phyloP scores from a whole-genome alignment of 2,113 vertebrate species.

The Neolamprologus kungweensis region DNA sequence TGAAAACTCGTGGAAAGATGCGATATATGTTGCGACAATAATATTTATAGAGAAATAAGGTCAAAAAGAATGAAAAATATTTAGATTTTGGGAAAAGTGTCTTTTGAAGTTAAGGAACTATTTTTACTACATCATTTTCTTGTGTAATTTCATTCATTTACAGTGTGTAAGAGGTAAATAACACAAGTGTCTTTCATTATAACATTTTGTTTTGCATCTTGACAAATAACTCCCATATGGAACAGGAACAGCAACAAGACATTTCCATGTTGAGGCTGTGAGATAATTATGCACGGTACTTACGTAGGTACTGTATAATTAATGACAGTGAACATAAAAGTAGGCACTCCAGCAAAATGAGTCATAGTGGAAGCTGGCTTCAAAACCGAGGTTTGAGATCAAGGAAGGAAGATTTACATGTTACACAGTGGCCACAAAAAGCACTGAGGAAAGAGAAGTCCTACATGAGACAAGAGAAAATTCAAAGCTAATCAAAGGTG shows the following conservation, averaged over 20 bases:
- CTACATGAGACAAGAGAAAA: not conserved
- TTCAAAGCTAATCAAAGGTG: slow-evolving; percentile 15
- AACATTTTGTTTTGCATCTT: not conserved
- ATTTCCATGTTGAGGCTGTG: not conserved
- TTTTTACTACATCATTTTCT: not conserved
- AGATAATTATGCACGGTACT: slow-evolving; percentile 5
- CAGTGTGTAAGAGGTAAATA: not conserved
- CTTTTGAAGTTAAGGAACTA: not conserved
- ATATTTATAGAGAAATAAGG: not conserved
- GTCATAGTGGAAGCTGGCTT: not conserved
- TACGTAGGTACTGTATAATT: slow-evolving; percentile 31
- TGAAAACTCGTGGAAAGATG: not conserved
- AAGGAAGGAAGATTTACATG: not conserved
- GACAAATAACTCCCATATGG: not conserved
- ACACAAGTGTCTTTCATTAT: not conserved
- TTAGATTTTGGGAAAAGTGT: not conserved
- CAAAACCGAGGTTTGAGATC: not conserved
- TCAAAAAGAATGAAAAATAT: not conserved
- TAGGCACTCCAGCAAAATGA: not conserved
- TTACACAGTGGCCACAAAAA: not conserved
- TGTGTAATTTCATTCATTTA: not conserved
- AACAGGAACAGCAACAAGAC: not conserved
- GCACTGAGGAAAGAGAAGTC: not conserved
- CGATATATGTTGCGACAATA: not conserved
- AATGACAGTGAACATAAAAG: slow-evolving; percentile 20